Evolutionary conservation across 2,888 invertebrate species (phyloP).

Genomic region (Eueremaeus valkanovi): DNA sequence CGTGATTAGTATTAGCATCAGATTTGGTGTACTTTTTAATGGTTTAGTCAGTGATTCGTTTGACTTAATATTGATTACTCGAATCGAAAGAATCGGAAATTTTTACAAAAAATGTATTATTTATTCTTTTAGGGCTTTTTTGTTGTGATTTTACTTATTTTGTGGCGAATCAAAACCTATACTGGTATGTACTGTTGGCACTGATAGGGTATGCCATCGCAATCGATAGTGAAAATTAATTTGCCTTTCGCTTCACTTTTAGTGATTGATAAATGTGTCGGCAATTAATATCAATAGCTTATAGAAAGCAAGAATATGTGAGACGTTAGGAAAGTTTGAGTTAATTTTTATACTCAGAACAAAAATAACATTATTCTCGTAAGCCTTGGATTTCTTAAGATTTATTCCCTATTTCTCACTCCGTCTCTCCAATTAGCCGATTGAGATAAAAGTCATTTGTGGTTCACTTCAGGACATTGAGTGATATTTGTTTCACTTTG

Average conservation of each 20-base stretch:
- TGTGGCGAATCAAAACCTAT: slow-evolving; percentile 13
- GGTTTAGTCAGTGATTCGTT: not conserved
- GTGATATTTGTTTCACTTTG: not conserved
- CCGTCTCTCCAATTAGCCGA: not conserved
- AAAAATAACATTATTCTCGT: not conserved
- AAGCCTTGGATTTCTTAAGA: too few species aligned
- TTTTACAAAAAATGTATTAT: slow-evolving; percentile 2
- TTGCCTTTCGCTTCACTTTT: not conserved
- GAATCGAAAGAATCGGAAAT: not conserved
- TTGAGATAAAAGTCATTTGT: slow-evolving; percentile 13
- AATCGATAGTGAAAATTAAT: slow-evolving; percentile 25
- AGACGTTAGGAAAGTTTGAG: not conserved
- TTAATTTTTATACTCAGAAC: slow-evolving; percentile 6
- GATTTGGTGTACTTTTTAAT: not conserved
- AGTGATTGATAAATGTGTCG: slow-evolving; percentile 18
- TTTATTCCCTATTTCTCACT: not conserved
- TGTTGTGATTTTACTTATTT: slow-evolving; percentile 28
- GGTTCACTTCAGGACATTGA: slow-evolving; percentile 14
- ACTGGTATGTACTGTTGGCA: not conserved
- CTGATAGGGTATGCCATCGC: too few species aligned
- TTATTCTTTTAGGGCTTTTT: not conserved
- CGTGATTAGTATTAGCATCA: slow-evolving; percentile 11
- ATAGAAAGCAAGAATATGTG: not conserved
- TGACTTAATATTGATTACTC: slow-evolving; percentile 25
- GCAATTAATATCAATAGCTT: slow-evolving; percentile 17